phyloP scores from a whole-genome alignment of 2,113 vertebrate genomes.

The Uria lomvia region DNA sequence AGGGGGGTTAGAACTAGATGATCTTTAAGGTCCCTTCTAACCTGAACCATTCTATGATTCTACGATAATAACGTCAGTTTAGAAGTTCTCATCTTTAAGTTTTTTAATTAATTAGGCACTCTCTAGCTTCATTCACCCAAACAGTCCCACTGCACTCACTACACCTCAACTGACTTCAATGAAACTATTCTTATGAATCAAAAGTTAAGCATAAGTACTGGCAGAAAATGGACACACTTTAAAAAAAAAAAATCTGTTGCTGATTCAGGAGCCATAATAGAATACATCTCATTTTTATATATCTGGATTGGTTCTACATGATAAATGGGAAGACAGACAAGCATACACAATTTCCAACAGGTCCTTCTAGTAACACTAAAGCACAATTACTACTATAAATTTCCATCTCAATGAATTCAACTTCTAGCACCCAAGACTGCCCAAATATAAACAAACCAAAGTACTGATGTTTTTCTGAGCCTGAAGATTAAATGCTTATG shows the following conservation, averaged over 20 bases:
- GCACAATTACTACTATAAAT: background rate
- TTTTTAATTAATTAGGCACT: background rate
- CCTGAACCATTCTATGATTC: too few species aligned
- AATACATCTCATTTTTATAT: background rate
- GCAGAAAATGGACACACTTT: background rate
- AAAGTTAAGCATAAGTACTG: background rate
- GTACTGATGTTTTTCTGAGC: background rate
- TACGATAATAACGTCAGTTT: background rate
- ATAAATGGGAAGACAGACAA: background rate
- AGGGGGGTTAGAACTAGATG: too few species aligned
- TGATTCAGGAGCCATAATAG: background rate
- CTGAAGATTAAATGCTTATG: background rate
- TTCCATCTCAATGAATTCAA: background rate
- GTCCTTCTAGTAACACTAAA: background rate
- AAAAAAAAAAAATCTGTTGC: background rate
- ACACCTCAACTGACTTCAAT: background rate
- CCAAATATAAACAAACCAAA: background rate
- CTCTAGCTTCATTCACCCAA: background rate
- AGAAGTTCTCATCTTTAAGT: background rate
- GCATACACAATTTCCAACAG: background rate
- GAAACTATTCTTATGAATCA: background rate
- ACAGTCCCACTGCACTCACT: background rate
- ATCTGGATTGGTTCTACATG: background rate
- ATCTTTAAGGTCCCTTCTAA: too few species aligned
- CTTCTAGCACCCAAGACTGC: background rate